Percentiles rank a stretch among this genome's conserved stretches.
Conservation (phyloP, 2,113 vertebrate genomes). For the Hippocampus abdominalis region DNA sequence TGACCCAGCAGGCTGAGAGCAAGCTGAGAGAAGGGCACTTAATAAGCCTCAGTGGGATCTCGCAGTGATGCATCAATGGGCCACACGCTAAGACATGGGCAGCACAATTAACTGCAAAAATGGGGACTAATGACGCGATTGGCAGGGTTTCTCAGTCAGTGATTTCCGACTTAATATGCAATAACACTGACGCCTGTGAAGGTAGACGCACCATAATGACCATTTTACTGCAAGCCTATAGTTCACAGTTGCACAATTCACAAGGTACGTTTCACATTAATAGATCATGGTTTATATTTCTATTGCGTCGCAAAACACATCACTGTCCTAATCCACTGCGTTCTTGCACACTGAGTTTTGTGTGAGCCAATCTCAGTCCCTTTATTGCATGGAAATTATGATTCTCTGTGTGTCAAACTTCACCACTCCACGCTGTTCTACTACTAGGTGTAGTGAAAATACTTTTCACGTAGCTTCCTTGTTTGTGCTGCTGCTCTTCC, state of each 20-base stretch:
- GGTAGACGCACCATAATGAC: slow-evolving; percentile 4
- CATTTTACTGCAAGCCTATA: slow-evolving; percentile 18
- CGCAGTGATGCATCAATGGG: slow-evolving; percentile 41
- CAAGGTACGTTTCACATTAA: neutral
- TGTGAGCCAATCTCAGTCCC: neutral
- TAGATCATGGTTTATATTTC: neutral
- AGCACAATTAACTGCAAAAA: slow-evolving; percentile 53
- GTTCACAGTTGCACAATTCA: neutral
- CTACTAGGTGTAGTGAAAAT: neutral
- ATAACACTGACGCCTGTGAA: slow-evolving; percentile 15
- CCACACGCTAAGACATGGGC: slow-evolving; percentile 40
- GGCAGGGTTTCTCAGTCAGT: slow-evolving; percentile 11
- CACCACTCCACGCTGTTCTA: neutral
- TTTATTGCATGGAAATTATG: neutral
- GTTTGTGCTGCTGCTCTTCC: slow-evolving; percentile 34
- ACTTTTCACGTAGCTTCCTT: slow-evolving; percentile 7
- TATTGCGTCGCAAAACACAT: neutral
- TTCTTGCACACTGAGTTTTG: neutral
- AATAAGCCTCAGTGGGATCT: slow-evolving; percentile 67
- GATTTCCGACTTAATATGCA: slow-evolving; percentile 16
- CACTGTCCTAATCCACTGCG: neutral
- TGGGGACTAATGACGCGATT: slow-evolving; percentile 30
- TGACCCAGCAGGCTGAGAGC: slow-evolving; percentile 60
- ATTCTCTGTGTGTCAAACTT: neutral
- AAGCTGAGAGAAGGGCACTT: slow-evolving; percentile 46